These are phyloP conservation scores for Leptinotarsa texana DNA, from an alignment of 1,140 invertebrate genomes.

Conservation along the genomic window DNA sequence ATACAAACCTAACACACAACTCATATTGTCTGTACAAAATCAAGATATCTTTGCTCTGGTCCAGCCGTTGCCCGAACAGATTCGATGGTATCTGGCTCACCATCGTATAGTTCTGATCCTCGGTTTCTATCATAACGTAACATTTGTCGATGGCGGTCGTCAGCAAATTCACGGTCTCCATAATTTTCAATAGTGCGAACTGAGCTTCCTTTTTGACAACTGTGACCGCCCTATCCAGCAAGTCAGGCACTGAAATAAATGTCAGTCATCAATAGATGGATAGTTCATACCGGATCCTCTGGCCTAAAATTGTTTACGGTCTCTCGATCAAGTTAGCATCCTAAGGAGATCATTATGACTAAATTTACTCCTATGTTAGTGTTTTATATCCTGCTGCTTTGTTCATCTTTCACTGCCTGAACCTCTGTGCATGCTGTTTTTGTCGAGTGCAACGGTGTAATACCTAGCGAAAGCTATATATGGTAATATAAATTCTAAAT, in stretches of 20 bases:
- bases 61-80: conserved; percentile 53
- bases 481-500: too few species aligned
- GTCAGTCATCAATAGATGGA: too few species aligned
- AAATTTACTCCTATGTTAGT: too few species aligned
- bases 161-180: conserved; percentile 65
- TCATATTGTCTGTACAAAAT: conserved; percentile 67
- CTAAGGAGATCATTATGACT: too few species aligned
- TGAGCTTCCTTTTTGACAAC: conserved; percentile 60
- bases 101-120: conserved; percentile 42
- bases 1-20: conserved; percentile 54
- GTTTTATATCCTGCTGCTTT: too few species aligned
- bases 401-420: too few species aligned
- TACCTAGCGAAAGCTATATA: too few species aligned
- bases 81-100: conserved; percentile 30
- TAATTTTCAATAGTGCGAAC: conserved; percentile 60
- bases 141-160: conserved; percentile 62
- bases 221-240: conserved; percentile 62
- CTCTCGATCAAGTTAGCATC: too few species aligned
- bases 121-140: conserved; percentile 43
- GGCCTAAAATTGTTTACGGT: too few species aligned
- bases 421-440: too few species aligned
- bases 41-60: conserved; percentile 60
- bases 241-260: conserved; percentile 61
- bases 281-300: too few species aligned
- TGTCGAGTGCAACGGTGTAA: too few species aligned